Conservation (phyloP, 2,113 vertebrate genomes). For the Baryphthengus martii region DNA sequence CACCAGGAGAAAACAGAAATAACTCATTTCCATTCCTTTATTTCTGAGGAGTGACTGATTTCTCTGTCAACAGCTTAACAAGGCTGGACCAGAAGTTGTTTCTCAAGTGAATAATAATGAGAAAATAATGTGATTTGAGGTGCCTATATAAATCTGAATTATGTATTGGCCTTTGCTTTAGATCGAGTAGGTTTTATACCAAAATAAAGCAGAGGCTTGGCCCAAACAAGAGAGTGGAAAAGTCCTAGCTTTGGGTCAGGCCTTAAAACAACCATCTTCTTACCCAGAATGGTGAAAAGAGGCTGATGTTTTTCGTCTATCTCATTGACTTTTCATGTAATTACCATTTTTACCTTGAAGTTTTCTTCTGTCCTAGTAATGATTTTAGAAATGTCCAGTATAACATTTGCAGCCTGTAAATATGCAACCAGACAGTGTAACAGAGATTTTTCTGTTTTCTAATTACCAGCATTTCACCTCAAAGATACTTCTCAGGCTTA, state of each 20-base stretch:
- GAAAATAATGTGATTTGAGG: neutral
- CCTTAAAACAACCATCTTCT: neutral
- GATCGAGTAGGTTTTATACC: neutral
- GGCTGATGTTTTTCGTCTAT: neutral
- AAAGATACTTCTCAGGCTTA: neutral
- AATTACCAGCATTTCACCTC: neutral
- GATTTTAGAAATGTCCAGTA: neutral
- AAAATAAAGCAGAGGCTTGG: neutral
- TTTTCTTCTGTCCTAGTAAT: neutral
- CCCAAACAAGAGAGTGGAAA: neutral
- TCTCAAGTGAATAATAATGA: constrained; percentile 37
- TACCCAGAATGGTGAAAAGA: neutral
- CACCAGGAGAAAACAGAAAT: constrained; percentile 38
- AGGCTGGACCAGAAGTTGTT: neutral
- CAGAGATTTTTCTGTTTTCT: neutral
- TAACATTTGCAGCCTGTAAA: neutral
- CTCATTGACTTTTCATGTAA: neutral
- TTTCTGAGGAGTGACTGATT: constrained; percentile 42
- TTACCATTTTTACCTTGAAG: neutral
- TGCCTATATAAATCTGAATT: neutral
- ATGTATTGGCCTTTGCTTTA: neutral
- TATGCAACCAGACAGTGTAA: neutral
- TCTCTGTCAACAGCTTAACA: constrained; percentile 39
- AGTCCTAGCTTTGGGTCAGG: neutral
- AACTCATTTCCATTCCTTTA: constrained; percentile 48